phyloP scores from a whole-genome alignment of 1,140 invertebrate species.

The Drosophila erecta region DNA sequence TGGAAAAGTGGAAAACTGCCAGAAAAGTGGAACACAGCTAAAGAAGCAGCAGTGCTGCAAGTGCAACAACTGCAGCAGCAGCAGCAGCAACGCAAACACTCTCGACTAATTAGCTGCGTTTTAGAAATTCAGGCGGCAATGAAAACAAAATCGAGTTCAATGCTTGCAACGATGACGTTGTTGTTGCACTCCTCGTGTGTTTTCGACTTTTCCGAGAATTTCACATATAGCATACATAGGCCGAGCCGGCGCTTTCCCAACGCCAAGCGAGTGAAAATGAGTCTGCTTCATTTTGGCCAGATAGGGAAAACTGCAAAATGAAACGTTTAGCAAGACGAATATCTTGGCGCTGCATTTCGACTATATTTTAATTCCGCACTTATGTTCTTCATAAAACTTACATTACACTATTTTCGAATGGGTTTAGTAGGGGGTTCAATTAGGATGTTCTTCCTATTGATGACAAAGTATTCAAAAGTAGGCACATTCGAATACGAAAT shows the following conservation, averaged over 20 bases:
- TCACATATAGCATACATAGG: conserved; percentile 54
- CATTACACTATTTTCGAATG: no score
- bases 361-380: neutral
- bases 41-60: conserved; percentile 65
- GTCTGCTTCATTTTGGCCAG: conserved; percentile 56
- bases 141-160: conserved; percentile 83
- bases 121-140: conserved; percentile 83
- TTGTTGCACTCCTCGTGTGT: conserved; percentile 36
- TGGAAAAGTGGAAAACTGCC: conserved; percentile 78
- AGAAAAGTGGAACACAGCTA: conserved; percentile 81
- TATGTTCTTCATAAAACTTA: neutral
- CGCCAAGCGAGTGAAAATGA: conserved; percentile 71
- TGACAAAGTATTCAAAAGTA: no score
- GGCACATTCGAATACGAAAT: neutral
- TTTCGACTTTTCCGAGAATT: conserved; percentile 76
- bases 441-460: no score
- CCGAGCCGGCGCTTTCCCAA: conserved; percentile 57
- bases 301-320: conserved; percentile 45
- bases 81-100: conserved; percentile 64
- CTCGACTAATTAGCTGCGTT: conserved; percentile 83
- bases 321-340: neutral
- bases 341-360: neutral
- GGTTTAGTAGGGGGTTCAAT: no score
- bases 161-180: conserved; percentile 75
- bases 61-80: conserved; percentile 37